phyloP scores from a whole-genome alignment of 2,113 vertebrate genomes.

The Etheostoma cragini region DNA sequence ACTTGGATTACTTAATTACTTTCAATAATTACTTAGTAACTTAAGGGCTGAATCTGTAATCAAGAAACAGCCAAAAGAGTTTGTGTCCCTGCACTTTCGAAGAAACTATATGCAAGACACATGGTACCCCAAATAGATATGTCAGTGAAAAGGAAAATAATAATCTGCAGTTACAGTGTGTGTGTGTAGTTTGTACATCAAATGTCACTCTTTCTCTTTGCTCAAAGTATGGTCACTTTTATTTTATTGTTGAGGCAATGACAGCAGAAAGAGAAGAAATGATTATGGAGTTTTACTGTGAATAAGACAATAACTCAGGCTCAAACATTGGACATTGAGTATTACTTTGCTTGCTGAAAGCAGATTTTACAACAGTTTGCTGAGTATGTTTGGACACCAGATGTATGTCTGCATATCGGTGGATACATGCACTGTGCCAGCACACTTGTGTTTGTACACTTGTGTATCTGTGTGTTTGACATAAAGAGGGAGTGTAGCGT shows the following conservation, averaged over 20 bases:
- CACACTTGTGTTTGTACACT: constrained; percentile 3
- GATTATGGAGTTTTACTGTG: neutral
- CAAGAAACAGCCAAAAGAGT: neutral
- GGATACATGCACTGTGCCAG: constrained; percentile 6
- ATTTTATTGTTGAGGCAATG: neutral
- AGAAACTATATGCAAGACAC: neutral
- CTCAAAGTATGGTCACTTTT: neutral
- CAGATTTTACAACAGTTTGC: neutral
- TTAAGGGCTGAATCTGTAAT: constrained; percentile 7
- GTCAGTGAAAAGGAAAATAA: neutral
- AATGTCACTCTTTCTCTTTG: neutral
- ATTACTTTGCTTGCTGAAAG: too few relatives aligned
- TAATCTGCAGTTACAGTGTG: neutral
- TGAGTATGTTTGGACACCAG: constrained; percentile 11
- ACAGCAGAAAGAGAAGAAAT: neutral
- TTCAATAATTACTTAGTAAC: too few relatives aligned
- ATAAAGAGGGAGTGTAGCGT: neutral
- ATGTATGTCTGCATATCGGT: neutral
- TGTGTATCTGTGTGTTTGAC: neutral
- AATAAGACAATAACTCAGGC: neutral
- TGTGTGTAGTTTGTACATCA: neutral
- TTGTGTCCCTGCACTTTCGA: neutral
- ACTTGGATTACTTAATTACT: too few relatives aligned
- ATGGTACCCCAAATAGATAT: neutral
- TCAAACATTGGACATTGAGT: neutral